Base-by-base conservation (phyloP, 2,797 vertebrate species). In the Sebastes kiyomatsui region DNA sequence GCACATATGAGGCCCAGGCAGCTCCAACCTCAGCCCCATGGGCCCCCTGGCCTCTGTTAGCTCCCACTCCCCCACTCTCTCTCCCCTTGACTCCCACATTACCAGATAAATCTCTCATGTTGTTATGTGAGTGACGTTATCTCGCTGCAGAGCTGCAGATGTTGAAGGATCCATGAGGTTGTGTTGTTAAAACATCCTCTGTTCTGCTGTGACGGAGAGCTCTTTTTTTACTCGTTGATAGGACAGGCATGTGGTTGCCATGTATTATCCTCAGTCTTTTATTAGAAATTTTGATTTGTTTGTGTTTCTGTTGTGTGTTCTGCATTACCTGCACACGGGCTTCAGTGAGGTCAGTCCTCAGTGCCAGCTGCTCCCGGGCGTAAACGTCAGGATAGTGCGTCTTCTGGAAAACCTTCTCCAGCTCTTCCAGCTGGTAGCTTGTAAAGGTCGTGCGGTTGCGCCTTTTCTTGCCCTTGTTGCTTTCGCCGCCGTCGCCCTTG, bases 371-470 rank as follows among this genome's bases (percentile, higher is more conserved):
- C 93, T 99, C 99, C 14, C 99, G 96, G 4, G 98, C 98, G 0
- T 99, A 99, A 72, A 99, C 99, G 0, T 99, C 99, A 0, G 99
- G 99, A 84, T 99, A 99, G 94, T 99, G 99, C 2, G 98, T 99
- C 95, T 99, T 99, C 95, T 99, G 98, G 94, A 99, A 99, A 91
- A 99, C 97, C 85, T 99, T 99, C 94, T 99, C 99, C 94, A 99
- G 96, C 92, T 99, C 99, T 81, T 99, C 98, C 89, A 99, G 94
- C 92, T 99, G 99, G 94, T 99, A 99, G 85, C 98, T 99, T 0
- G 98, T 99, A 93, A 99, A 99, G 82, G 99, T 99, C 28, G 99
- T 99, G 72, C 99, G 96, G 93, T 99, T 99, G 81, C 99, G 96
- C 23, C 99, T 92, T 91, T 99, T 99, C 85, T 99, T 99, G 91